These are phyloP conservation scores for Belonocnema kinseyi DNA, from an alignment of 1,140 invertebrate species.

Conservation along the genomic window DNA sequence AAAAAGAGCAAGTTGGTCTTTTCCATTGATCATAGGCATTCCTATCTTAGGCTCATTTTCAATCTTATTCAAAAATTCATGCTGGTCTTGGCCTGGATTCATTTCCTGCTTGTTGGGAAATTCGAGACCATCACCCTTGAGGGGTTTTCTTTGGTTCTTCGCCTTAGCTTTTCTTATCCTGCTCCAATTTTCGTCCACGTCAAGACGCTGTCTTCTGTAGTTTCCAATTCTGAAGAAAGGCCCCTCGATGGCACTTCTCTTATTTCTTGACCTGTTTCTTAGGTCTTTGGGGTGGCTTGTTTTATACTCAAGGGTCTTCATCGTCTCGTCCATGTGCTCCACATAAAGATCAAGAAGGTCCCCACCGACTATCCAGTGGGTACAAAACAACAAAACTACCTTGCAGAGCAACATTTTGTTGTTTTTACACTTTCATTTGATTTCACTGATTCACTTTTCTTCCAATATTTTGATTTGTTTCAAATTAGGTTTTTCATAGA, in stretches of 20 bases:
- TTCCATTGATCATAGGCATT: background rate
- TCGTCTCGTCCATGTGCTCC: conserved; percentile 72
- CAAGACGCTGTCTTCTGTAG: conserved; percentile 63
- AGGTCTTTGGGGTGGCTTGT: conserved; percentile 40
- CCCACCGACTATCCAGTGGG: conserved; percentile 53
- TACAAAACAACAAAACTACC: conserved; percentile 48
- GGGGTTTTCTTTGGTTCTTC: conserved; percentile 45
- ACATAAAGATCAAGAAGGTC: conserved; percentile 72
- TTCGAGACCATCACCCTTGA: conserved; percentile 62
- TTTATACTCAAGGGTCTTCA: conserved; percentile 58
- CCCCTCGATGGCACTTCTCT: conserved; percentile 53
- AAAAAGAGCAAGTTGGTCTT: background rate
- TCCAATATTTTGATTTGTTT: background rate
- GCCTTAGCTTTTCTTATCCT: conserved; percentile 42
- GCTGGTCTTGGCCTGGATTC: conserved; percentile 51
- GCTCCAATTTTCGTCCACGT: conserved; percentile 65
- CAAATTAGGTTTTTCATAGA: background rate
- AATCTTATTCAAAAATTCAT: conserved; percentile 54
- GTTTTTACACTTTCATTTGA: conserved; percentile 43
- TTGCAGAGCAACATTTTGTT: conserved; percentile 58
- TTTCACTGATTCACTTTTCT: conserved; percentile 4
- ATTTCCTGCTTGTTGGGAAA: conserved; percentile 59
- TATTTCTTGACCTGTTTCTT: conserved; percentile 42
- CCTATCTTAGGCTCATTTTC: background rate
- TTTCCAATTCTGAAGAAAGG: conserved; percentile 51